Evolutionary conservation across 2,888 invertebrate genomes (phyloP).

Genomic region (Lucinisca nassula): DNA sequence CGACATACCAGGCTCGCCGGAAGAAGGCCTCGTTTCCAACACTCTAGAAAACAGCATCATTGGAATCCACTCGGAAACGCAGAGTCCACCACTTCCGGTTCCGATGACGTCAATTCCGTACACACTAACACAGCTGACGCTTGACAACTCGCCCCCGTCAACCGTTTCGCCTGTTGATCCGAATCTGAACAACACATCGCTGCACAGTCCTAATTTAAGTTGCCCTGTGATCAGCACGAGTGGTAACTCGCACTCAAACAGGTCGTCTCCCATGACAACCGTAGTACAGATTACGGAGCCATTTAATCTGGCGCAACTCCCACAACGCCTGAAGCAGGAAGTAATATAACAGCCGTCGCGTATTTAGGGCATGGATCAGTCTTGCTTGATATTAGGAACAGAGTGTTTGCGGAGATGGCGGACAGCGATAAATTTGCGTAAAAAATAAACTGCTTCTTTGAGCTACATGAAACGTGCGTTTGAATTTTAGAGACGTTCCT

Average conservation of each 20-base stretch:
- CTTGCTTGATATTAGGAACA: too few relatives aligned
- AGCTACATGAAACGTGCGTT: too few relatives aligned
- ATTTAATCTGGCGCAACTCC: conserved; percentile 62
- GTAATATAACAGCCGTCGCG: conserved; percentile 64
- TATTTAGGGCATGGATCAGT: too few relatives aligned
- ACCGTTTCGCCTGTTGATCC: conserved; percentile 71
- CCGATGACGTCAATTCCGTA: conserved; percentile 50
- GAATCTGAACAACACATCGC: conserved; percentile 59
- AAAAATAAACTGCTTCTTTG: too few relatives aligned
- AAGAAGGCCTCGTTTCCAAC: conserved; percentile 38
- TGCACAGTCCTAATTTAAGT: conserved; percentile 46
- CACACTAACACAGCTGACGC: conserved; percentile 50
- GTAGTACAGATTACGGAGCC: conserved; percentile 51
- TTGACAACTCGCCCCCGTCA: conserved; percentile 69
- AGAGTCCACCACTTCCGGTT: conserved; percentile 56
- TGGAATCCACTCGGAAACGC: conserved; percentile 39
- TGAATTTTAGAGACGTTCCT: too few relatives aligned
- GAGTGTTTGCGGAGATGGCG: too few relatives aligned
- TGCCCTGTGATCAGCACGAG: conserved; percentile 24
- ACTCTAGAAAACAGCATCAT: conserved; percentile 39
- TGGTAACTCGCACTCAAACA: neutral
- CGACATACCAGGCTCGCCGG: conserved; percentile 44
- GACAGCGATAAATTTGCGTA: too few relatives aligned
- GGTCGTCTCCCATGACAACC: conserved; percentile 31
- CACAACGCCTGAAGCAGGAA: conserved; percentile 73